These are phyloP conservation scores for Strigamia transsilvanica DNA, from an alignment of 2,888 invertebrate species.

Conservation along the genomic window DNA sequence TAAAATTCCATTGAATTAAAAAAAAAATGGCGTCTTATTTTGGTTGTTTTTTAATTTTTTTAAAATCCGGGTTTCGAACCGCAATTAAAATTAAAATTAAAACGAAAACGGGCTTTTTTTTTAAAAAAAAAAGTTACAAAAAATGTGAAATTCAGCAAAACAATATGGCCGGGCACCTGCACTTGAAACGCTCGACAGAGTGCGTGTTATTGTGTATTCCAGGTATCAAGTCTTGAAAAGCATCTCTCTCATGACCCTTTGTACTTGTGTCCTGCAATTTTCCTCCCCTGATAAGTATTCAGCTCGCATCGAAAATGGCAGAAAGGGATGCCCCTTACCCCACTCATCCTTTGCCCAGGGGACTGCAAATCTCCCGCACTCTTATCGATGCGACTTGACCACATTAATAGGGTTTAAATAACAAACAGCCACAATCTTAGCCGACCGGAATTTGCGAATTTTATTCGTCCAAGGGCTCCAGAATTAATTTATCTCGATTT, in stretches of 20 bases:
- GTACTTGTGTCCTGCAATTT: slow-evolving; percentile 46
- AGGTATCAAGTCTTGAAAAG: slow-evolving; percentile 49
- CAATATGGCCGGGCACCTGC: not conserved
- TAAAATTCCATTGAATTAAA: not conserved
- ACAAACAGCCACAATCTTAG: not conserved
- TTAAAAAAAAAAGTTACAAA: too few relatives aligned
- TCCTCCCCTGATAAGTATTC: slow-evolving; percentile 46
- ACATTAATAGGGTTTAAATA: slow-evolving; percentile 38
- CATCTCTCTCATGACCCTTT: slow-evolving; percentile 49
- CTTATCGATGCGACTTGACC: slow-evolving; percentile 25
- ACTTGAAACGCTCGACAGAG: not conserved
- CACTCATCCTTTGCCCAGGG: slow-evolving; percentile 36
- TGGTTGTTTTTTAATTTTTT: too few relatives aligned
- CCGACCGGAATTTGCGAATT: not conserved
- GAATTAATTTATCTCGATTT: not conserved
- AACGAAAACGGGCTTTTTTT: too few relatives aligned
- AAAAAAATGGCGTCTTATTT: not conserved
- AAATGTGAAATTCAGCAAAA: too few relatives aligned
- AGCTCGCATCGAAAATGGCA: slow-evolving; percentile 29
- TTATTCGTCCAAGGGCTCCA: not conserved
- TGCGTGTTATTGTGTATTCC: slow-evolving; percentile 33
- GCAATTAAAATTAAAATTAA: too few relatives aligned
- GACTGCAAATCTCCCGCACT: slow-evolving; percentile 40
- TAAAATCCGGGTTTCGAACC: not conserved
- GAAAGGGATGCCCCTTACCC: slow-evolving; percentile 49